Evolutionary conservation across 2,797 vertebrate genomes (phyloP).

Genomic region (Hapalemur alaotrensis): DNA sequence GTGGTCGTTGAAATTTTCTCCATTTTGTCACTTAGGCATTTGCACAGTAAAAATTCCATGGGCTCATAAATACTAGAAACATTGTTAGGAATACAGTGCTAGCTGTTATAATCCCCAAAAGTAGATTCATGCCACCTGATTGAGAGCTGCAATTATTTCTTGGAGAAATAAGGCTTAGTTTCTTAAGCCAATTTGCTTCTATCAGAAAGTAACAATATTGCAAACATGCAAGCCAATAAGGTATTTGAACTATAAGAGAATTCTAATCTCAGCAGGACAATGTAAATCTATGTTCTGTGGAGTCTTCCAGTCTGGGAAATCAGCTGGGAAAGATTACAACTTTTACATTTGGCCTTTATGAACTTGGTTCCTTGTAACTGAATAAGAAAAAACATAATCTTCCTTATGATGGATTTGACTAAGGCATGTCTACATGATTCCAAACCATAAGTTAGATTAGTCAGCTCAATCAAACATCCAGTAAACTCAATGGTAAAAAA

Average conservation of each 20-base stretch:
- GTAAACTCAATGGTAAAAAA: background rate
- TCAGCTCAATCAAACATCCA: background rate
- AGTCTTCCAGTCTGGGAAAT: conserved; percentile 1
- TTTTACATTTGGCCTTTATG: background rate
- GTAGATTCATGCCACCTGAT: background rate
- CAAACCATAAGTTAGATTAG: background rate
- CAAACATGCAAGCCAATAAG: background rate
- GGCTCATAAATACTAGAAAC: background rate
- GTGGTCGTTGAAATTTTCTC: background rate
- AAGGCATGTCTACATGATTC: background rate
- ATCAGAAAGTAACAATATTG: background rate
- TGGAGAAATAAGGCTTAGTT: background rate
- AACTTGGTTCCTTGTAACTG: background rate
- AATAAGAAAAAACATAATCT: conserved; percentile 22
- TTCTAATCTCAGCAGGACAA: background rate
- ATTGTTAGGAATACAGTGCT: background rate
- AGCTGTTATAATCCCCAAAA: background rate
- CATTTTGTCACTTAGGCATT: conserved; percentile 33
- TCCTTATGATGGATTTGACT: background rate
- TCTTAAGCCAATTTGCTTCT: conserved; percentile 44
- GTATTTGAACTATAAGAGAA: conserved; percentile 20
- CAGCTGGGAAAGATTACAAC: background rate
- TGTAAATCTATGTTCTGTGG: conserved; percentile 5
- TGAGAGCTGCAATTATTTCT: conserved; percentile 7
- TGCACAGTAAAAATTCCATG: conserved; percentile 39